Base-by-base conservation (phyloP, 1,140 invertebrate species). In the Heterodera schachtii region DNA sequence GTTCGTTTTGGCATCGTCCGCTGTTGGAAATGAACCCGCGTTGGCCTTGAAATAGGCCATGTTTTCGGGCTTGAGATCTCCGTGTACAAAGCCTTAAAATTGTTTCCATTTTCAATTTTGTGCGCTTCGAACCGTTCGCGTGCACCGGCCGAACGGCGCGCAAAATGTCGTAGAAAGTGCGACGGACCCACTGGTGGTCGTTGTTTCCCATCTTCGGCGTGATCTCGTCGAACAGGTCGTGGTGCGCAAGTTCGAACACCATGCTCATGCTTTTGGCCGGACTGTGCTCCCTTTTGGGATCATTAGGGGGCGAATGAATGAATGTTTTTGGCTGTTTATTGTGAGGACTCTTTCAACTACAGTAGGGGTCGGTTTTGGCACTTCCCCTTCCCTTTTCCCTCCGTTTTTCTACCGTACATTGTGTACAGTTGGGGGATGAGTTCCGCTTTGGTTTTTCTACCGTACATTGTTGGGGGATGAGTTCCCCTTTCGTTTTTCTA, bases 221-320 rank as follows among this genome's bases (percentile, higher is more conserved):
- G 21, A 78, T 78, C 21, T 78, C 77, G 46, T 78, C 77, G 44
- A 78, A 78, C 19, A 78, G 11, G 49, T 78, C 77, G 60, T 78
- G 77, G n/a, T 78, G 60, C 46, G 77, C 77, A 7, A 78, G 21
- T 69, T 78, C 77, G 21, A 78, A 64, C 66, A 78, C 77, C 77
- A 78, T 78, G 70, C 77, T 78, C 21, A 78, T 69, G 21, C 64
- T 78, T 11, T 78, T 78, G 5, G 77, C 31, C 47, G 77, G 77
- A n/a, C 49, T 66, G 46, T 78, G 77, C 44, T 78, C 77, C 66
- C 75, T 78, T 31, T 31, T 31, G 31, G 31, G n/a, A 78, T 19
- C n/a, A 41, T 71, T 2, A 19, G 69, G 8, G 67, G n/a, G 7
- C 6, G 6, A 43, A 69, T 69, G 8, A 21, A n/a, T 9, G 41